Evolutionary conservation across 2,888 invertebrate genomes (phyloP).

Genomic region (Drosophila neutralis): DNA sequence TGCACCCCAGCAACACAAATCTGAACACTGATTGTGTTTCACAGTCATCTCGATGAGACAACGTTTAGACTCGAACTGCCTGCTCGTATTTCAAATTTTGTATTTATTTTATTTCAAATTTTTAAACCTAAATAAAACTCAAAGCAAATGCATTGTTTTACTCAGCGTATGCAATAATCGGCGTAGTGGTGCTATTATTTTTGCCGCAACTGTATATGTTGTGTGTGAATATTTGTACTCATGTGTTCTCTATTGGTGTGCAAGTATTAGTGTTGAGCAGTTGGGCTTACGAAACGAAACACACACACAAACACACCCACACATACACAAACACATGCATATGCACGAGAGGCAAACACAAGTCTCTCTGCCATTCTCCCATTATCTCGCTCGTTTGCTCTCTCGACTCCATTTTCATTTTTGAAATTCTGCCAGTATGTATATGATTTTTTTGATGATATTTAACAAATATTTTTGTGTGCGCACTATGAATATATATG

Average conservation of each 20-base stretch:
- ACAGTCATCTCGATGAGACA: no score
- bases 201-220: neutral
- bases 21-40: no score
- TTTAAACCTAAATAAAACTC: no score
- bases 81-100: no score
- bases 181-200: neutral
- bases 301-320: neutral
- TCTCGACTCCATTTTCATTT: constrained; percentile 10
- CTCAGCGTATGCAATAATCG: neutral
- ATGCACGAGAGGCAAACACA: neutral
- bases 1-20: no score
- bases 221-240: neutral
- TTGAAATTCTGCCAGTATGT: constrained; percentile 22
- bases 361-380: neutral
- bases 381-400: neutral
- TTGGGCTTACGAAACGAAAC: neutral
- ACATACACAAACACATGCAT: neutral
- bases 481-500: constrained; percentile 42
- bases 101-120: no score
- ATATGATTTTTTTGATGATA: neutral
- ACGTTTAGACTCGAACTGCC: no score
- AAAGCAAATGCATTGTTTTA: no score
- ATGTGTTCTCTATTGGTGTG: neutral
- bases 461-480: constrained; percentile 21
- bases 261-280: neutral